These are phyloP conservation scores for Pissodes strobi DNA, from an alignment of 1,140 invertebrate species.

Conservation along the genomic window DNA sequence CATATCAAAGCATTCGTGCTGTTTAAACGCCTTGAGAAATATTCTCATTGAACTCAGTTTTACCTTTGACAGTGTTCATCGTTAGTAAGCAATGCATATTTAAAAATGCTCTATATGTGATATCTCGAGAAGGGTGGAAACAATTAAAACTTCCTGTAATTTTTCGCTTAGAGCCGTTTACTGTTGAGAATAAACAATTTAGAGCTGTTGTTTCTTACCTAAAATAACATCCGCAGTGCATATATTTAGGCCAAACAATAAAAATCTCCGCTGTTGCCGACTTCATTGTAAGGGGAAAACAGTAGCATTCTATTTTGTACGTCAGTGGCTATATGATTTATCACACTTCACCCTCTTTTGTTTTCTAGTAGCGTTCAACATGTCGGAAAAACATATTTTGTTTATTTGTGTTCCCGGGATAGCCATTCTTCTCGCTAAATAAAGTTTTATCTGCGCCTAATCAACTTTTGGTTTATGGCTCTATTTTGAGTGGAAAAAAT, in stretches of 20 bases:
- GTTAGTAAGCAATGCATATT: too few relatives aligned
- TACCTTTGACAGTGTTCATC: too few relatives aligned
- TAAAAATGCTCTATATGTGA: too few relatives aligned
- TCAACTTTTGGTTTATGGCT: slow-evolving; percentile 19
- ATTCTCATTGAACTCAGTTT: too few relatives aligned
- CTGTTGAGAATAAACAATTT: slow-evolving; percentile 1
- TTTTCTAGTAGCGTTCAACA: slow-evolving; percentile 27
- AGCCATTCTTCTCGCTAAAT: slow-evolving; percentile 26
- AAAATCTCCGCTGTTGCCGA: slow-evolving; percentile 28
- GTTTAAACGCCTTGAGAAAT: too few relatives aligned
- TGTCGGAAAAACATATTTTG: slow-evolving; percentile 32
- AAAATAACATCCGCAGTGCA: slow-evolving; percentile 31
- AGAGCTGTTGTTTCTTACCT: slow-evolving; percentile 18
- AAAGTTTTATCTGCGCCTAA: slow-evolving; percentile 28
- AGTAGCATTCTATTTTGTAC: slow-evolving; percentile 33
- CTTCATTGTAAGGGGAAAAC: slow-evolving; percentile 26
- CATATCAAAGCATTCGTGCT: too few relatives aligned
- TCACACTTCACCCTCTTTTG: slow-evolving; percentile 27
- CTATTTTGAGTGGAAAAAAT: slow-evolving; percentile 1
- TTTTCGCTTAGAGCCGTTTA: background rate
- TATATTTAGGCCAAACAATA: slow-evolving; percentile 29
- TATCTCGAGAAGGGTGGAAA: too few relatives aligned
- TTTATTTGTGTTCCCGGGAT: slow-evolving; percentile 15
- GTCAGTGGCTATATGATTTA: slow-evolving; percentile 42
- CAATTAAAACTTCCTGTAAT: too few relatives aligned